Base-by-base conservation (phyloP, 2,888 invertebrate genomes). In the Dendrolimus houi region DNA sequence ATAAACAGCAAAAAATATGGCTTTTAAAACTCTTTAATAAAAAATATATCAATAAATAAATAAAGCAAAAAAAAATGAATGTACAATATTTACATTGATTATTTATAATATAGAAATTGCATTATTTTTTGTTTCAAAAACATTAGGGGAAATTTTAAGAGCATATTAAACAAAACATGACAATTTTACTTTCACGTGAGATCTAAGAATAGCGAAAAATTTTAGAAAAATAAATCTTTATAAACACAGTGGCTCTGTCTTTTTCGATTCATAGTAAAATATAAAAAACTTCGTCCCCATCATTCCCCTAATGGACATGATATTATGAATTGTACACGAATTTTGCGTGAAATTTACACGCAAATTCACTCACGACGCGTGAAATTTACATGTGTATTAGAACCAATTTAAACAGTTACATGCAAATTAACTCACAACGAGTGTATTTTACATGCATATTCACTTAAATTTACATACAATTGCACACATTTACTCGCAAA, bases 41-140 rank as follows among this genome's bases (percentile, higher is more conserved):
- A 81, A 77, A 84, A 81, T 74, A 81, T 82, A 71, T 83, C 80
- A 89, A 89, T 87, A 87, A 90, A 90, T 88, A 85, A 88, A 85
- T 83, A 81, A 85, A 73, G 74, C 72, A 72, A 79, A 77, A 76
- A 64, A 65, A 66, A 82, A 83, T 72, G 70, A 87, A 89, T 88
- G 81, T 89, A 89, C 90, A 90, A 84, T 89, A 90, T 90, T 89
- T 89, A 90, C 89, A 88, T 85, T 77, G 75, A 85, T 83, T 84
- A 83, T 85, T 83, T 83, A 83, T 47, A 47, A 47, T 81, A 84
- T 80, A 83, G 75, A 79, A 69, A 83, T 78, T 75, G 76, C 74
- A 72, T 77, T 78, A 71, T 65, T 10, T 47, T 8, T 47, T 47
- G 47, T 47, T 47, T 56, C 54, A 67, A 78, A 76, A 76, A 72